Percentiles rank a stretch among this genome's conserved stretches.
phyloP scores from a whole-genome alignment of 2,888 invertebrate species.

The Lepidocyrtinus sp. region DNA sequence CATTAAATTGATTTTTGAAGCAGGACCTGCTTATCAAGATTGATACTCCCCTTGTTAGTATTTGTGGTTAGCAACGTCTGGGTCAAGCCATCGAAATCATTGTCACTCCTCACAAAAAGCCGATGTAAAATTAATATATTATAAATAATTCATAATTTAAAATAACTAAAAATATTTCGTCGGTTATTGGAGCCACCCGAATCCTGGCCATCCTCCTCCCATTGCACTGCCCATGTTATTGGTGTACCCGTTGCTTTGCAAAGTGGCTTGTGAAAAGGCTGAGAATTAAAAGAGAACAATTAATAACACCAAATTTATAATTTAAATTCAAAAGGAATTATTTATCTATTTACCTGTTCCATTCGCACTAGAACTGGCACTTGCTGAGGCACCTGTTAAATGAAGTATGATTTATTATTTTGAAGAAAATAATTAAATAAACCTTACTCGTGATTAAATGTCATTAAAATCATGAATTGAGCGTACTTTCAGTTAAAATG shows the following conservation, averaged over 20 bases:
- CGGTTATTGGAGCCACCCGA: neutral
- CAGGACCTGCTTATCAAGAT: too few relatives aligned
- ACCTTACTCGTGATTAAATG: neutral
- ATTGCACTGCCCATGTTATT: constrained; percentile 2
- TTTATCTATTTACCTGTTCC: constrained; percentile 10
- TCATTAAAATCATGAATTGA: neutral
- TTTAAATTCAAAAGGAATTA: neutral
- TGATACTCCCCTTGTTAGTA: too few relatives aligned
- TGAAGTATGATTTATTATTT: neutral
- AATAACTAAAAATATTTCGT: too few relatives aligned
- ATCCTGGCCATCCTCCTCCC: neutral
- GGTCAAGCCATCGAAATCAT: too few relatives aligned
- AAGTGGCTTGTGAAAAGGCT: constrained; percentile 35
- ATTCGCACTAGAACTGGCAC: constrained; percentile 19
- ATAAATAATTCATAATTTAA: too few relatives aligned
- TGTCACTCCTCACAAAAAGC: too few relatives aligned
- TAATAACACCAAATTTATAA: neutral
- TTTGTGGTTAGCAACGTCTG: too few relatives aligned
- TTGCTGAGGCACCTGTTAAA: constrained; percentile 10
- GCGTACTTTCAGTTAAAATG: constrained; percentile 29
- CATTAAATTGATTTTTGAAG: too few relatives aligned
- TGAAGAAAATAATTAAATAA: neutral
- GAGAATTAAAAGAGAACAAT: neutral
- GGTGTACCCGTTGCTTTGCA: constrained; percentile 22
- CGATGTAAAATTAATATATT: too few relatives aligned